Conservation (phyloP, 2,113 vertebrate genomes). For the Pithys albifrons region DNA sequence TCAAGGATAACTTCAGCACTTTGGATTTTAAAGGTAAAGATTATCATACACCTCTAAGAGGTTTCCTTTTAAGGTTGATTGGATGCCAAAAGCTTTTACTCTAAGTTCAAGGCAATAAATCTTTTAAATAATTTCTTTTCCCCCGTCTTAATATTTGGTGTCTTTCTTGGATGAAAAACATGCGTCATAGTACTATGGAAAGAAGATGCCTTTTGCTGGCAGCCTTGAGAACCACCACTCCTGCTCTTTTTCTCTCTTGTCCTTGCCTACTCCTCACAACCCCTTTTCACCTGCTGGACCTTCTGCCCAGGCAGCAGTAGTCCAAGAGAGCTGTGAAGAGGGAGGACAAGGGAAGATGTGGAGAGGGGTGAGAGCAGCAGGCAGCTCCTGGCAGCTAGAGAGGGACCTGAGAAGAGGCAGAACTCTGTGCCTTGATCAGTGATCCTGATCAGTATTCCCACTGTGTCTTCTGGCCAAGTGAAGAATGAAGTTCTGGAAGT, state of each 20-base stretch:
- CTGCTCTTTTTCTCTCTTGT: background rate
- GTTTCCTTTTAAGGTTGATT: background rate
- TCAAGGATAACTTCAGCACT: slow-evolving; percentile 74
- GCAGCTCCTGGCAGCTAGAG: background rate
- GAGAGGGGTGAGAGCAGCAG: background rate
- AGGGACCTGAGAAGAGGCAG: background rate
- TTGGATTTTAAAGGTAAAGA: slow-evolving; percentile 71
- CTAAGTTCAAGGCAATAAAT: background rate
- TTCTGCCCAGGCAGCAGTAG: background rate
- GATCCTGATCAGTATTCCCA: background rate
- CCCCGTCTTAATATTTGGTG: background rate
- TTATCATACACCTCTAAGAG: background rate
- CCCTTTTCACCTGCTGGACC: background rate
- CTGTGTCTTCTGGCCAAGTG: fast-evolving
- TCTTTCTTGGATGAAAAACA: background rate
- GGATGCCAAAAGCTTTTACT: background rate
- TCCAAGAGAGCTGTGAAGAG: background rate
- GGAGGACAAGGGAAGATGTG: background rate
- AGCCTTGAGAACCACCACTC: background rate
- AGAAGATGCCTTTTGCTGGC: background rate
- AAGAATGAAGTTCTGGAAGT: background rate
- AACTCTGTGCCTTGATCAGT: background rate
- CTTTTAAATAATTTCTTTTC: background rate
- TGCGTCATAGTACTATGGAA: background rate
- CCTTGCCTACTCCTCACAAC: background rate